A percentile compares a stretch with the other conserved stretches of the same genome.
Evolutionary conservation across 2,797 vertebrate species (phyloP).

Genomic region (Hemitrygon akajei): DNA sequence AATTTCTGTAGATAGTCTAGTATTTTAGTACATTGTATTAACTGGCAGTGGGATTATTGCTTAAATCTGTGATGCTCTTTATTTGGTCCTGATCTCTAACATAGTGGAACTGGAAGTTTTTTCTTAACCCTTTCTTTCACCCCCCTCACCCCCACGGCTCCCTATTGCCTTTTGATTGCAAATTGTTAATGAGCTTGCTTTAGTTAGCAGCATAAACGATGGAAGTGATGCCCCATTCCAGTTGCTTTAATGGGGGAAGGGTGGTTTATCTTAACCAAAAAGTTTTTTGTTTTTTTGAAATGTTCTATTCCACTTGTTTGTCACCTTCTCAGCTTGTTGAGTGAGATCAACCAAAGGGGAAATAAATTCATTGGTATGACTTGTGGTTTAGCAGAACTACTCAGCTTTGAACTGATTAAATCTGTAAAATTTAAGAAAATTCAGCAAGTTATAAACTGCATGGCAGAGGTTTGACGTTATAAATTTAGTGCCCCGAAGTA

Average conservation of each 20-base stretch:
- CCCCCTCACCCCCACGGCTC: too few species aligned
- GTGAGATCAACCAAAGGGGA: neutral
- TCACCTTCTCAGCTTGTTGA: neutral
- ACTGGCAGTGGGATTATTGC: neutral
- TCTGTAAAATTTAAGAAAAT: neutral
- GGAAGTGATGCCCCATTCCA: neutral
- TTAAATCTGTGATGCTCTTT: neutral
- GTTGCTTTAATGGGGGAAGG: neutral
- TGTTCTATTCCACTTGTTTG: neutral
- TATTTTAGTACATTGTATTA: neutral
- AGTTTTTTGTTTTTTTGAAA: too few species aligned
- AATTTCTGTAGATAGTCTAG: neutral
- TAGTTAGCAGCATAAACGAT: neutral
- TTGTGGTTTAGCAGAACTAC: neutral
- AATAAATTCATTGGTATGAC: neutral
- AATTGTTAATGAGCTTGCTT: neutral
- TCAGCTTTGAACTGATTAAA: conserved; percentile 2
- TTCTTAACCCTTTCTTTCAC: too few species aligned
- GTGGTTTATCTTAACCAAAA: neutral
- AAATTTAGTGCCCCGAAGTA: neutral
- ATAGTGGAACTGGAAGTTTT: neutral
- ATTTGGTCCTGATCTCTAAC: neutral
- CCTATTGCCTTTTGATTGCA: neutral
- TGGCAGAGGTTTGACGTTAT: neutral
- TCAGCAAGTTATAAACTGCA: neutral